Evolutionary conservation across 2,113 vertebrate genomes (phyloP), one percentile per base, ranked within the genome.

Genomic region (Verasper variegatus): DNA sequence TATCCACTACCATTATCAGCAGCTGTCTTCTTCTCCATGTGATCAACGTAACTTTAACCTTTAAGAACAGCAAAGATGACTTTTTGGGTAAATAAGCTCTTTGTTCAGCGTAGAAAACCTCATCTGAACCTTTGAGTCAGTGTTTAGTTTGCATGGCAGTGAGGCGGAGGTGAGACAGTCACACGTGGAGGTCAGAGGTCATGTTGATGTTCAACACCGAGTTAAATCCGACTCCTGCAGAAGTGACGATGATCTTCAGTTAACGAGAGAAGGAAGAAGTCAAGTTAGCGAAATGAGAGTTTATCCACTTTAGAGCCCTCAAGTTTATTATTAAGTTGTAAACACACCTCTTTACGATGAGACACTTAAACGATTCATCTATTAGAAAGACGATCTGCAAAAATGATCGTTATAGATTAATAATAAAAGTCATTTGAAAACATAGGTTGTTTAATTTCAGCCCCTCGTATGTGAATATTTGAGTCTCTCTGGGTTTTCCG

Each of bases 61-160:
- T 35, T 18, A 40, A 54, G 14, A 12, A 27, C n/a, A 66, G 9
- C 14, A 27, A 27, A 66, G 9, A 20, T 31, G 27, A 0, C 7
- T 17, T 24, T 40, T 80, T 78, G 71, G 74, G 76, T 56, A 74
- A 65, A 80, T 66, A 56, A 66, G 67, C 68, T 83, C 74, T 74
- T 71, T 75, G 56, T 59, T 69, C 42, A 57, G 65, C n/a, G 20
- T 20, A 2, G 23, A 24, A 24, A 1, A 35, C 14, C 23, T 56
- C 11, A n/a, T 18, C 55, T 24, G 37, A 27, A 20, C 2, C 54
- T 52, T 10, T 37, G 1, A 37, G 35, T 37, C 35, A 57, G n/a
- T 15, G 14, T 45, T 66, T 56, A 57, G 35, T 10, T 37, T 37
- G 9, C 35, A 10, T 10, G 31, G 31, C 31, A 31, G 31, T 31